Base-by-base conservation (phyloP, 2,888 invertebrate genomes). In the Melipona beecheii region DNA sequence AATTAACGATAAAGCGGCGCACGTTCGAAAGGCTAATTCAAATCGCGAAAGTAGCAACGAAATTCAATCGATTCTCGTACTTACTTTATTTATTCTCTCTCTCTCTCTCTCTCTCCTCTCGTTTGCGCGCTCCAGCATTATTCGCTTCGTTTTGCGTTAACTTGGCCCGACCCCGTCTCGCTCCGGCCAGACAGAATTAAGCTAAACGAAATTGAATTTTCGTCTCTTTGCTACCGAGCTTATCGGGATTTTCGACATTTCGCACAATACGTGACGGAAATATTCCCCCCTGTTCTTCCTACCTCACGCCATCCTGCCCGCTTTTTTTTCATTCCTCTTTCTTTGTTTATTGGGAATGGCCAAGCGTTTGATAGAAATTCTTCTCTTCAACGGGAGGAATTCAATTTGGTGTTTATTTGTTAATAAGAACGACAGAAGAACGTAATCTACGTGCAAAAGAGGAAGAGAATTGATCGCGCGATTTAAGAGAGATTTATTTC, bases 181-280 rank as follows among this genome's bases (percentile, higher is more conserved):
- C 17, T 0, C 43, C 2, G 24, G n/a, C 58, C 27, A 65, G 31
- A 77, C 19, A 4, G n/a, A 73, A 56, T 65, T 65, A 78, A 65
- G 73, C 31, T 56, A 31, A 50, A 73, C 56, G 49, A 65, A 78
- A 78, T 73, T 65, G 31, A 73, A 64, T 65, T 65, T 43, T 65
- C 73, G 19, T 54, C n/a, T n/a, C 65, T 77, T 58, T 31, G 9
- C 43, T 43, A 43, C 9, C 68, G 24, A 24, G 19, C 66, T 31
- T 5, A n/a, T n/a, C n/a, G 43, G 43, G 27, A 73, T 78, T 78
- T 65, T 58, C 78, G 49, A 73, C n/a, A 21, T 36, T 56, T 19
- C 56, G 9, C 6, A 50, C 50, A 19, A 58, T 73, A 56, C 78
- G 65, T 54, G 54, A 24, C 54, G 54, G 54, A 72, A 78, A 73